Conservation (phyloP, 2,113 vertebrate genomes). For the Vireo altiloquus region DNA sequence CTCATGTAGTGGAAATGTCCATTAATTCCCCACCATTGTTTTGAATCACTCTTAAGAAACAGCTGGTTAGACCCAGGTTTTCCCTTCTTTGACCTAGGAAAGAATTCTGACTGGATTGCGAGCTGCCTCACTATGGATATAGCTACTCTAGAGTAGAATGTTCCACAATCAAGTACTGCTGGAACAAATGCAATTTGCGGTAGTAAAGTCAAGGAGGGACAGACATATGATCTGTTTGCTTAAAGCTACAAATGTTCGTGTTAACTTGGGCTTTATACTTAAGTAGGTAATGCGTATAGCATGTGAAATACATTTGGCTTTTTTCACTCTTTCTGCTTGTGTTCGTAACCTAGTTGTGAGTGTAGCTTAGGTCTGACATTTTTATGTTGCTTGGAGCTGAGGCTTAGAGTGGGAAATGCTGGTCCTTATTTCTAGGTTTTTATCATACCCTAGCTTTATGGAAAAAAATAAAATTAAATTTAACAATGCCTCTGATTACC, state of each 20-base stretch:
- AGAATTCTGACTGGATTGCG: not conserved
- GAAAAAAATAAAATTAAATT: not conserved
- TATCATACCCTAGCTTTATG: not conserved
- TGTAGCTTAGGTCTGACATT: not conserved
- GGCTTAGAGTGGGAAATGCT: not conserved
- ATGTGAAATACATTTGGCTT: not conserved
- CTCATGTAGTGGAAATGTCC: not conserved
- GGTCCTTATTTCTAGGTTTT: not conserved
- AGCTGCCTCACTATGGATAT: not conserved
- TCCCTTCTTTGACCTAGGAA: not conserved
- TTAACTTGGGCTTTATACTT: not conserved
- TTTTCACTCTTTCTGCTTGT: not conserved
- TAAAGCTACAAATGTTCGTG: not conserved
- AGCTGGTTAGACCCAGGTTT: not conserved
- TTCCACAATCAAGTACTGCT: not conserved
- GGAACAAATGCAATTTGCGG: not conserved
- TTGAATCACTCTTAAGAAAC: not conserved
- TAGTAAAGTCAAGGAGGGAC: not conserved
- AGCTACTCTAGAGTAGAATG: not conserved
- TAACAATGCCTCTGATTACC: not conserved
- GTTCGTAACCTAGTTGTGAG: not conserved
- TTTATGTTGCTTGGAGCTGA: not conserved
- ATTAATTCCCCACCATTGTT: not conserved
- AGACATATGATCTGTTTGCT: not conserved
- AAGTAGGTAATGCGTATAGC: not conserved